Base-by-base conservation (phyloP, 2,888 invertebrate species). In the Drosophila austrosaltans region DNA sequence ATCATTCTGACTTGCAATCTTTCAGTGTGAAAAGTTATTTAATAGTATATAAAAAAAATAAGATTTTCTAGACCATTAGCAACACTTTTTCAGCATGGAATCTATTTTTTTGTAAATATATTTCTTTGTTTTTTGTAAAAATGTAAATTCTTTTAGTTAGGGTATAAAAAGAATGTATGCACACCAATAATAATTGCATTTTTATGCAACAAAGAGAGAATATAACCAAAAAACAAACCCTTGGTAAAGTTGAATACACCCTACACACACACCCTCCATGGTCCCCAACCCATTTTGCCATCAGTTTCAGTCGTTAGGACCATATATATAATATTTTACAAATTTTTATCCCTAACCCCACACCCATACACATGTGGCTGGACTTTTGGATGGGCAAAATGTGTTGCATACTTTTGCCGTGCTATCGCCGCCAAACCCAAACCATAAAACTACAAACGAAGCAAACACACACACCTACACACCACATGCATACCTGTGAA, bases 151-250 rank as follows among this genome's bases (percentile, higher is more conserved):
- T 22, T 10, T 68, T 66, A 63, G 75, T 53, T 70, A 53, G 71
- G 66, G 39, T 54, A 44, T 60, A 74, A 69, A 53, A 25, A 39
- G 30, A 58, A 66, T 67, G 28, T 61, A 69, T 62, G 25, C 48
- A 25, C 4, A 48, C 77, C 78, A 72, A 74, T 75, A 82, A 79
- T 84, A 85, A 85, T 85, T 85, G 82, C 84, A 79, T 84, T 87
- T 85, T 75, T 75, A 77, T 84, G 76, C 72, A 57, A 72, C 87
- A 80, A 77, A 80, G 75, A 60, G 76, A 76, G 81, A 79, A 81
- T 10, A 62, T 42, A 57, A 20, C 60, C 58, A 48, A 22, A 32
- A 53, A 53, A 40, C 32, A 25, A 25, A 32, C 58, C 20, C 8
- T 44, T 36, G 36, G 8, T 10, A 36, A 36, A 36, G 36, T 36